Evolutionary conservation across 2,888 invertebrate species (phyloP).

Genomic region (Drosophila mettleri): DNA sequence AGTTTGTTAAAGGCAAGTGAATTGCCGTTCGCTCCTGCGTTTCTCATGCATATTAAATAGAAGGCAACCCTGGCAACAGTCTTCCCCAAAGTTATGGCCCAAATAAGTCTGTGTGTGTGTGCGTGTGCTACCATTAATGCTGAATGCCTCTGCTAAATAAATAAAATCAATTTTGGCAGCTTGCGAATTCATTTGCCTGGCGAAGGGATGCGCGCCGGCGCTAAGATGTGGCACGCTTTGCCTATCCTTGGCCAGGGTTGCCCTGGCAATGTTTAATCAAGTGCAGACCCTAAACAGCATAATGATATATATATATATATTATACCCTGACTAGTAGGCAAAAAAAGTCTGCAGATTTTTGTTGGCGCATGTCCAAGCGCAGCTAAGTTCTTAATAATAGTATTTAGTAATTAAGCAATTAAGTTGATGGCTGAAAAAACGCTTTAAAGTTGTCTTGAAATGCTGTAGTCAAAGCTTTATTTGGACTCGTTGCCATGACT

Average conservation of each 20-base stretch:
- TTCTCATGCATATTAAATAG: conserved; percentile 72
- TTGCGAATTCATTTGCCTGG: conserved; percentile 56
- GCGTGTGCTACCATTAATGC: conserved; percentile 49
- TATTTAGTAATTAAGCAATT: no score
- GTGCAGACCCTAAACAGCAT: conserved; percentile 9
- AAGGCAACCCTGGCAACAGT: conserved; percentile 39
- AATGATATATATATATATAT: not conserved
- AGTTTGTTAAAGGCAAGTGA: conserved; percentile 4
- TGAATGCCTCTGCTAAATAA: conserved; percentile 63
- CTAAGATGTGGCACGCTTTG: not conserved
- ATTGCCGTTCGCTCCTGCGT: conserved; percentile 15
- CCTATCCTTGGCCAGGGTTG: conserved; percentile 30
- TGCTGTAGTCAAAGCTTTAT: no score
- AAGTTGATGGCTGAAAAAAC: no score
- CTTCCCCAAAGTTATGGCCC: conserved; percentile 36
- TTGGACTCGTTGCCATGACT: no score
- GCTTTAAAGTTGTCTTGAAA: no score
- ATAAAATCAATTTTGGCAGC: conserved; percentile 76
- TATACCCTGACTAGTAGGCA: not conserved
- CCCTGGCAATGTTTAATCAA: conserved; percentile 59
- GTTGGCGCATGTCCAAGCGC: no score
- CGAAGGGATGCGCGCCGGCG: not conserved
- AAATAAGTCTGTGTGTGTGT: conserved; percentile 14
- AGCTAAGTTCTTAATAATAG: no score
- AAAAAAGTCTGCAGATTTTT: no score